Percentiles rank a stretch among this genome's conserved stretches.
Conservation (phyloP, 1,140 invertebrate species). For the Apocrypta bakeri region DNA sequence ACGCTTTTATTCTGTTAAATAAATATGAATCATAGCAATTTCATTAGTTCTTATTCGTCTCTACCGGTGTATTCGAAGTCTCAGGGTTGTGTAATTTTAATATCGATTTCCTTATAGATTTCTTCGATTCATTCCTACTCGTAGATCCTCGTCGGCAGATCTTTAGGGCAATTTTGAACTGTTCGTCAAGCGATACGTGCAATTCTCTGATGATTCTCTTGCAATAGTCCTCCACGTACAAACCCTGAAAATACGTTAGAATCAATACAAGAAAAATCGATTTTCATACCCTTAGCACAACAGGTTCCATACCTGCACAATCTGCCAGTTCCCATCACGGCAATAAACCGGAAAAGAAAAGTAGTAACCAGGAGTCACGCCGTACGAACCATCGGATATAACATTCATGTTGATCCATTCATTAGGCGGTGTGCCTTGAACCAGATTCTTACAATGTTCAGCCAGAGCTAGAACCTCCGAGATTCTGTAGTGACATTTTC, state of each 20-base stretch:
- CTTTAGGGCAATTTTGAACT: background rate
- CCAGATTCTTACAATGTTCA: slow-evolving; percentile 52
- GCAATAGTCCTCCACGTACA: slow-evolving; percentile 2
- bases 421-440: slow-evolving; percentile 47
- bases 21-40: too few species aligned
- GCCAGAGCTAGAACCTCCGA: slow-evolving; percentile 49
- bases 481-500: slow-evolving; percentile 24
- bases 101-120: slow-evolving; percentile 3
- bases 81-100: background rate
- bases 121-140: background rate
- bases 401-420: slow-evolving; percentile 56
- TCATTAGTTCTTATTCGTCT: too few species aligned
- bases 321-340: slow-evolving; percentile 45
- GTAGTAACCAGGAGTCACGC: slow-evolving; percentile 40
- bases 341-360: slow-evolving; percentile 54
- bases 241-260: too few species aligned
- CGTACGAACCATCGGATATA: slow-evolving; percentile 52
- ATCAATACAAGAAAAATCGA: background rate
- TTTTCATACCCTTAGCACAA: background rate
- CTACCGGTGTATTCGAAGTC: background rate
- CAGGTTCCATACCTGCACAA: slow-evolving; percentile 49
- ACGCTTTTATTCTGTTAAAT: too few species aligned
- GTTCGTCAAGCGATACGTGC: background rate
- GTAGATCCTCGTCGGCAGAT: background rate
- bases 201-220: background rate